phyloP scores from a whole-genome alignment of 2,113 vertebrate genomes.

The Stegostoma tigrinum region DNA sequence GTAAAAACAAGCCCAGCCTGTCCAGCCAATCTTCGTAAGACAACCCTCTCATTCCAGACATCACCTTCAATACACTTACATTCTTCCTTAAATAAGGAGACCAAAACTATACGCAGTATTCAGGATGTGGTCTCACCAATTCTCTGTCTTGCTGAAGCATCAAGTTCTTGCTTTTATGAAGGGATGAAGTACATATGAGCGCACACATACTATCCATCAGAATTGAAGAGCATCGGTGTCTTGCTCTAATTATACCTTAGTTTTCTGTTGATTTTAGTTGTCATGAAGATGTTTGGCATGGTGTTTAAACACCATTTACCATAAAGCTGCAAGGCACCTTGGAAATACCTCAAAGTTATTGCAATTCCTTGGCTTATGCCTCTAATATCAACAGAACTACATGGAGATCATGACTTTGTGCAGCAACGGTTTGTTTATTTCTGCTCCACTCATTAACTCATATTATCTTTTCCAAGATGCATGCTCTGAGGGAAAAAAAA shows the following conservation, averaged over 20 bases:
- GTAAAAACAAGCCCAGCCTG: too few relatives aligned
- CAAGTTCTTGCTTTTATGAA: background rate
- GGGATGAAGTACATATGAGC: background rate
- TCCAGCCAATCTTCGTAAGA: too few relatives aligned
- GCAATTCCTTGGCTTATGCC: background rate
- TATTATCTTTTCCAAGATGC: constrained; percentile 11
- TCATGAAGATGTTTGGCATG: background rate
- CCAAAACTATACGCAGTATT: too few relatives aligned
- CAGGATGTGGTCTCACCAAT: too few relatives aligned
- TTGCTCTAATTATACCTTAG: background rate
- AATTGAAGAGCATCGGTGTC: background rate
- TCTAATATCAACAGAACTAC: background rate
- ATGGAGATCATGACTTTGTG: background rate
- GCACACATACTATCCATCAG: background rate
- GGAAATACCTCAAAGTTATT: background rate
- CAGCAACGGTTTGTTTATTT: background rate
- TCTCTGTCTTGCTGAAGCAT: too few relatives aligned
- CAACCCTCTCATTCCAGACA: too few relatives aligned
- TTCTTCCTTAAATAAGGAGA: too few relatives aligned
- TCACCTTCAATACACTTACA: too few relatives aligned
- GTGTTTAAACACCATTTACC: background rate
- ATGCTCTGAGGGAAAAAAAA: background rate
- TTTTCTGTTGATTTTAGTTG: background rate
- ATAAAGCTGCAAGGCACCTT: background rate
- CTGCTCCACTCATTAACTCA: background rate